Evolutionary conservation across 2,888 invertebrate genomes (phyloP).

Genomic region (Drosophila koepferae): DNA sequence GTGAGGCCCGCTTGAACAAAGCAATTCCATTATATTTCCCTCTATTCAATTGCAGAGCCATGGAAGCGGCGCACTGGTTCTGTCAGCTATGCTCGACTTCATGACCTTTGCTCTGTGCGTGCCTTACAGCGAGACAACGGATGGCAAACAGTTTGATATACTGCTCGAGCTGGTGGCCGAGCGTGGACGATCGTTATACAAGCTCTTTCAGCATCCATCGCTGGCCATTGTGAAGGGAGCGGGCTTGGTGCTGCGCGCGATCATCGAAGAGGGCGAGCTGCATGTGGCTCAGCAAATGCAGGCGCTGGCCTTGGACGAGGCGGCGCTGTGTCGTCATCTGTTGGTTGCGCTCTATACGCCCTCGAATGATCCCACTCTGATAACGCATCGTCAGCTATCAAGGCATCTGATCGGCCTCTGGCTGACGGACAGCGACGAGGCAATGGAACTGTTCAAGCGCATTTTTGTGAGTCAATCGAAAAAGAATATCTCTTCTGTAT

Average conservation of each 20-base stretch:
- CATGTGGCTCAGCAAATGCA: slow-evolving; percentile 97
- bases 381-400: slow-evolving; percentile 96
- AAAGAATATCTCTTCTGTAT: not conserved
- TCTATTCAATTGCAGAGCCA: slow-evolving; percentile 88
- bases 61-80: slow-evolving; percentile 97
- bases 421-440: slow-evolving; percentile 97
- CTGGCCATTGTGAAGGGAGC: slow-evolving; percentile 99
- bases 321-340: slow-evolving; percentile 96
- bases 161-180: slow-evolving; percentile 97
- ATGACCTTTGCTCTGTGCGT: slow-evolving; percentile 98
- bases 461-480: slow-evolving; percentile 90
- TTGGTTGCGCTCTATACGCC: slow-evolving; percentile 95
- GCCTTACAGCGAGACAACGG: slow-evolving; percentile 99
- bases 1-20: not conserved
- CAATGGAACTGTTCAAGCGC: slow-evolving; percentile 93
- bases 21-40: not conserved
- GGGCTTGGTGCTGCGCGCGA: slow-evolving; percentile 97
- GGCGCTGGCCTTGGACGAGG: slow-evolving; percentile 97
- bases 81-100: slow-evolving; percentile 99
- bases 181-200: slow-evolving; percentile 95
- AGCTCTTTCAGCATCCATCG: slow-evolving; percentile 94
- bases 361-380: slow-evolving; percentile 91
- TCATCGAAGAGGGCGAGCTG: slow-evolving; percentile 98
- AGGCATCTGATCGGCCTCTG: slow-evolving; percentile 97
- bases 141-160: slow-evolving; percentile 97